Conservation (phyloP, 2,113 vertebrate species). For the Nannobrachium achirus region DNA sequence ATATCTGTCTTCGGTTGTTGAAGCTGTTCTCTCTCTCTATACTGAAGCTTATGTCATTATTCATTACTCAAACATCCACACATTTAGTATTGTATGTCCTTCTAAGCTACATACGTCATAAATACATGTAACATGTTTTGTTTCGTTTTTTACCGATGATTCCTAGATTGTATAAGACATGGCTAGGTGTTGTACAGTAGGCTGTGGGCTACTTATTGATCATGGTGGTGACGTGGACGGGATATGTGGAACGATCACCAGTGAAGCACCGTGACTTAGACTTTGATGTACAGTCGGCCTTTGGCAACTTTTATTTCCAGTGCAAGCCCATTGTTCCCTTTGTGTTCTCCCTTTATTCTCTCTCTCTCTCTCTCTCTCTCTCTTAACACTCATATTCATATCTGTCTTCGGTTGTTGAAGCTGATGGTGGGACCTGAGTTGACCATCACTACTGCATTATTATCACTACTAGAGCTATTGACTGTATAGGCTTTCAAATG, state of each 20-base stretch:
- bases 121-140: too few relatives aligned
- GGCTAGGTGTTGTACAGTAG: too few relatives aligned
- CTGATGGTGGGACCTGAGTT: constrained; percentile 27
- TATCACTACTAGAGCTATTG: too few relatives aligned
- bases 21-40: too few relatives aligned
- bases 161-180: too few relatives aligned
- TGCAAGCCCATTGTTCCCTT: neutral
- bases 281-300: constrained; percentile 14
- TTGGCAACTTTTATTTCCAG: neutral
- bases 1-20: constrained; percentile 24
- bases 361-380: constrained; percentile 21
- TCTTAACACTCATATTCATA: too few relatives aligned
- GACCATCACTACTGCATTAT: too few relatives aligned
- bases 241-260: constrained; percentile 10
- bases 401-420: constrained; percentile 8
- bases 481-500: constrained; percentile 46
- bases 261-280: constrained; percentile 14
- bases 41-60: too few relatives aligned
- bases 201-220: constrained; percentile 11
- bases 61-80: too few relatives aligned
- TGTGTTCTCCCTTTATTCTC: neutral
- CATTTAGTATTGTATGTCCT: too few relatives aligned
- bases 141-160: too few relatives aligned
- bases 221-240: neutral
- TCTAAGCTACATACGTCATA: too few relatives aligned